Base-by-base conservation (phyloP, 2,888 invertebrate genomes). In the Cryptocheilus praepositus region DNA sequence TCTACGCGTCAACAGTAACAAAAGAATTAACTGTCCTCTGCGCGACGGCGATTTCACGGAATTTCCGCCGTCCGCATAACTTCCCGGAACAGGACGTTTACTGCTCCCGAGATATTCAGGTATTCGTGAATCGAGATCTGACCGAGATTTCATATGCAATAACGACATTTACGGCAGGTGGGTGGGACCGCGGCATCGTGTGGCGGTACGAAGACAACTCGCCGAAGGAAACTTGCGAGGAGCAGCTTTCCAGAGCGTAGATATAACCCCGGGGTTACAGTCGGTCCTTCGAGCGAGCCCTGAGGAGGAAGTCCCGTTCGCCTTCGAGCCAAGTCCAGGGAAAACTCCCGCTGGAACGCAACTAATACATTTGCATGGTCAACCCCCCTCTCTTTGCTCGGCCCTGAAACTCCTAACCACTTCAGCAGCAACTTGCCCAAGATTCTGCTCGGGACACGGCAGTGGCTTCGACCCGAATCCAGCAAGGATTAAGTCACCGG, bases 351-450 rank as follows among this genome's bases (percentile, higher is more conserved):
- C 25, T 55, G 74, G 79, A 81, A 81, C 79, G 77, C 78, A 71
- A 76, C 74, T 75, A 75, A 80, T 73, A 74, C 76, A 78, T 81
- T 81, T 79, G 77, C 80, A 79, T 79, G 77, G 53, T 66, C 56
- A 28, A 36, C 36, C 43, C n/a, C 66, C 49, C 49, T 53, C 22
- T 53, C 25, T 25, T 36, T 36, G 36, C 7, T 36, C 36, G 36
- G 21, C 28, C 56, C 52, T 36, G 72, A 69, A 80, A 81, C 79
- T 76, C 76, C 63, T 59, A 61, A 68, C 61, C 67, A 59, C 67
- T 57, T 70, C 57, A 64, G 59, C 75, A 71, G 65, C 75, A 70
- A 76, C 74, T 77, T 76, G 70, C 70, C 71, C 67, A 22, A 70
- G 77, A 80, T 79, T 75, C 76, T 63, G 61, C 25, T 36, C 63